Evolutionary conservation across 2,888 invertebrate genomes (phyloP), one percentile per base, ranked within the genome.

Genomic region (Anorthoa munda): DNA sequence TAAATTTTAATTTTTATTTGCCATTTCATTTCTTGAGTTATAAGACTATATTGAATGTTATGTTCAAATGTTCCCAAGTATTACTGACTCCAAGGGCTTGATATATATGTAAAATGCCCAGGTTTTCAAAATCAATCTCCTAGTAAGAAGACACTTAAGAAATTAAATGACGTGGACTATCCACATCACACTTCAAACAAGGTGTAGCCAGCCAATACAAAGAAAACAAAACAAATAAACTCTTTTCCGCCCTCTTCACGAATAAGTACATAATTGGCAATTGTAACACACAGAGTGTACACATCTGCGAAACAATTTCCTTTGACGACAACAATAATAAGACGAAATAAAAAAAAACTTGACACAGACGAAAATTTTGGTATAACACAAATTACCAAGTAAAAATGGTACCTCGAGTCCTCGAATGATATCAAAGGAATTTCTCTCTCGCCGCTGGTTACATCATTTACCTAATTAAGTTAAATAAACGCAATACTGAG

Each of bases 391-490:
- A 73, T 79, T 76, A 76, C 58, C 31, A 67, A 69, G 69, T 75
- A 81, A 84, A 85, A 85, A 75, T 70, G 66, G 71, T 77, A 64
- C 77, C 79, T 82, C 72, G 2, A 68, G 82, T 75, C 77, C 79
- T 82, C 72, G 2, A 68, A 81, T 75, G 59, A 83, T 83, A 71
- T 87, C 88, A 87, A 89, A 87, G 84, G 63, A 67, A 48, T 51
- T 60, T 23, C 53, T 53, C 68, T 7, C 50, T 45, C 59, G 51
- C 58, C 68, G 63, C 68, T 64, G 31, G 66, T 45, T 46, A 82
- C 71, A 68, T 79, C 72, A 82, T 84, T 84, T 79, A 66, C 71
- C 72, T 87, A 87, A 86, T 87, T 88, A 83, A 75, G 65, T 72
- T 58, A 83, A 72, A 77, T 85, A 79, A 79, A 77, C 53, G 65